Evolutionary conservation across 1,140 invertebrate genomes (phyloP).

Genomic region (Cydia pomonella): DNA sequence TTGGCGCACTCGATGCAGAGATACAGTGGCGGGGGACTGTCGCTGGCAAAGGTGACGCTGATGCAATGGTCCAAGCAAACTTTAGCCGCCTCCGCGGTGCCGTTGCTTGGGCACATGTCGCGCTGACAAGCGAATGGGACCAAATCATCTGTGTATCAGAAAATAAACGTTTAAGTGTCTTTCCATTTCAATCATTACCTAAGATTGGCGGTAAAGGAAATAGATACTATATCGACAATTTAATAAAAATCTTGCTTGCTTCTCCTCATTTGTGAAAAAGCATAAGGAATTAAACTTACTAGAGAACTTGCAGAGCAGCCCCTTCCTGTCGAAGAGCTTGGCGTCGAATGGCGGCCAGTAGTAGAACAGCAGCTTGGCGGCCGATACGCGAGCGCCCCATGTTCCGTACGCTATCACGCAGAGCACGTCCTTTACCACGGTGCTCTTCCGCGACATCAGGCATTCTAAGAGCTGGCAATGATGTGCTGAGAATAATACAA

Average conservation of each 20-base stretch:
- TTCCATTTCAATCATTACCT: not conserved
- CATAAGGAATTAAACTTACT: conserved; percentile 81
- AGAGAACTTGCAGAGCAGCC: conserved; percentile 93
- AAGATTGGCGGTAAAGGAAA: not conserved
- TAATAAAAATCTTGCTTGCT: too few relatives aligned
- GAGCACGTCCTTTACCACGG: conserved; percentile 95
- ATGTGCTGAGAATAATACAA: conserved; percentile 84
- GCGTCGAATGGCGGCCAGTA: conserved; percentile 99
- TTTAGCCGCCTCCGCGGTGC: conserved; percentile 93
- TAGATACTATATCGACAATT: too few relatives aligned
- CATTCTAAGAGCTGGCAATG: conserved; percentile 97
- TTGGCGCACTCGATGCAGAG: conserved; percentile 98
- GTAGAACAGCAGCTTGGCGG: conserved; percentile 98
- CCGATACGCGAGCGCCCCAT: conserved; percentile 92
- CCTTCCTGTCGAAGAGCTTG: conserved; percentile 93
- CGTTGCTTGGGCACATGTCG: conserved; percentile 91
- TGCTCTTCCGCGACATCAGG: conserved; percentile 94
- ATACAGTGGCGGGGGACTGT: conserved; percentile 95
- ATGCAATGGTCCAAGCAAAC: conserved; percentile 94
- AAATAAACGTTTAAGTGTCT: not conserved
- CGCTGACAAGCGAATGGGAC: conserved; percentile 91
- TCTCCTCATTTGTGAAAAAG: too few relatives aligned
- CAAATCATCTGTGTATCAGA: conserved; percentile 82
- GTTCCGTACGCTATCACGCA: conserved; percentile 99
- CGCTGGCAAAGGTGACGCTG: conserved; percentile 90